Evolutionary conservation across 1,140 invertebrate species (phyloP).

Genomic region (Gryon sp.): DNA sequence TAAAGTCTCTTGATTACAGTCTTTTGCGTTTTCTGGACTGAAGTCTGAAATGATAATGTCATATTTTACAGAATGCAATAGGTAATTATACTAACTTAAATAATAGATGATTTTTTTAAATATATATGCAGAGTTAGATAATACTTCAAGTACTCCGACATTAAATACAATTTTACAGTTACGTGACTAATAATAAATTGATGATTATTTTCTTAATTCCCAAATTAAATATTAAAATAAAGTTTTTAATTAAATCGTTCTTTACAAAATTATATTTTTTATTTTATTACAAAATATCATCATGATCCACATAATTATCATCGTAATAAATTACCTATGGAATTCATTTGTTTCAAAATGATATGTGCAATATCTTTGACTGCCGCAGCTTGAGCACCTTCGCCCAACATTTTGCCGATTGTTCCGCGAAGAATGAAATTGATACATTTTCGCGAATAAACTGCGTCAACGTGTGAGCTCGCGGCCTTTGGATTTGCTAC

Average conservation of each 20-base stretch:
- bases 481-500: conserved; percentile 96
- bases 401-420: conserved; percentile 95
- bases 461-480: conserved; percentile 97
- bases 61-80: no score
- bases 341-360: conserved; percentile 96
- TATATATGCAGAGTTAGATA: no score
- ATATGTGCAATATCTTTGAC: conserved; percentile 96
- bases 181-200: no score
- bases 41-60: conserved; percentile 88
- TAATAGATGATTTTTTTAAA: no score
- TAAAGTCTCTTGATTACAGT: conserved; percentile 93
- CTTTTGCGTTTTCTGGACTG: conserved; percentile 93
- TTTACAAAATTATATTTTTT: no score
- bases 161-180: no score
- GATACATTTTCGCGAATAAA: conserved; percentile 98
- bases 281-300: no score
- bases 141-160: no score
- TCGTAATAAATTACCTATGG: no score
- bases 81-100: no score
- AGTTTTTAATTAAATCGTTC: conserved; percentile 5
- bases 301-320: no score
- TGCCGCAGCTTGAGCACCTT: conserved; percentile 97
- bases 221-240: conserved; percentile 23
- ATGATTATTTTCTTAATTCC: no score
- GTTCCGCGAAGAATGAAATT: conserved; percentile 96